Evolutionary conservation across 2,113 vertebrate species (phyloP).

Genomic region (Gymnogyps californianus): DNA sequence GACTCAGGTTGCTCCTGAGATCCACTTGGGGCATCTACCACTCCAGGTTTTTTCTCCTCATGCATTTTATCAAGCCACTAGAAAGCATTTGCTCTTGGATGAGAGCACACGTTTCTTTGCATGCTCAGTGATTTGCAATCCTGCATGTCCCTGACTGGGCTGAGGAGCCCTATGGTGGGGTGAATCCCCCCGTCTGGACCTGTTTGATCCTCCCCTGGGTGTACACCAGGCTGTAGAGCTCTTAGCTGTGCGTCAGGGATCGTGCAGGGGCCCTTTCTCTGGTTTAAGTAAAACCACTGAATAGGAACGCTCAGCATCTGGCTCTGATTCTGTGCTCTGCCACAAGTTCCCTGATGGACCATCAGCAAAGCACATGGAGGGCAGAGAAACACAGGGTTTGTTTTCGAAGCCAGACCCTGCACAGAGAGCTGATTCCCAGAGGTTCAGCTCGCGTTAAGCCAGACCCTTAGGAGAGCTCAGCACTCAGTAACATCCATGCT

Average conservation of each 20-base stretch:
- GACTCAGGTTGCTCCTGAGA: neutral
- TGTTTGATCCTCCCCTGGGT: neutral
- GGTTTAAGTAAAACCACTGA: neutral
- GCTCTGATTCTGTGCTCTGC: neutral
- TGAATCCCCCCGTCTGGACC: neutral
- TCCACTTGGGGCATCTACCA: neutral
- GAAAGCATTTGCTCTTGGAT: neutral
- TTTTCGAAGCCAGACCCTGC: neutral
- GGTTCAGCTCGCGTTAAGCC: fast-evolving
- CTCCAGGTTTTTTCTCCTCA: neutral
- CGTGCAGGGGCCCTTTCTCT: neutral
- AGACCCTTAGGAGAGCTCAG: neutral
- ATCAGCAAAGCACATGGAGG: neutral
- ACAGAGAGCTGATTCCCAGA: neutral
- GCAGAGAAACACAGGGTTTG: neutral
- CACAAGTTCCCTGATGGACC: neutral
- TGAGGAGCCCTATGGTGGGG: neutral
- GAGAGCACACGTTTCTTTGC: neutral
- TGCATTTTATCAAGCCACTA: neutral
- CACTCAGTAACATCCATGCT: neutral
- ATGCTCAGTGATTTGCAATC: neutral
- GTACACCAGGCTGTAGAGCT: neutral
- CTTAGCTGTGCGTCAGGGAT: neutral
- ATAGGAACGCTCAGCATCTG: neutral
- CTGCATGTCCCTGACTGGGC: neutral